Evolutionary conservation across 2,888 invertebrate species (phyloP), one percentile per base, ranked within the genome.

Genomic region (Leucania comma): DNA sequence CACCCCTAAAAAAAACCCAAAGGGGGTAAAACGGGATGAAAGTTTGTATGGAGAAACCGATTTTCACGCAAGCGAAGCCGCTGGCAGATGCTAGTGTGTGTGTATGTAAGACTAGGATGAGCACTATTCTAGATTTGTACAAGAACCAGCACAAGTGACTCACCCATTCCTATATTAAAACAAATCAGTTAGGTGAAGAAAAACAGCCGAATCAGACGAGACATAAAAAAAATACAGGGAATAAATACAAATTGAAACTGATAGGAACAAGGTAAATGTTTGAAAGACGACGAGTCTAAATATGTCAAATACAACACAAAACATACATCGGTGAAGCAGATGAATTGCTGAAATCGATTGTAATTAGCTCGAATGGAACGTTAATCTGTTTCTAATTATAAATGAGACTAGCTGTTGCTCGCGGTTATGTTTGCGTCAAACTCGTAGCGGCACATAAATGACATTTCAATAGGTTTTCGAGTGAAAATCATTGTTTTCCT

Each of bases 301-400:
- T 78, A 77, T 68, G 68, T 79, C 82, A 59, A 81, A 56, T 63
- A 68, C 50, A 72, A 79, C 78, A 76, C n/a, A 26, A 68, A 71
- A 77, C 78, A 70, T n/a, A 57, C 64, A 53, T 57, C 59, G 4
- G 12, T 24, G 46, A 56, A 42, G 54, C 50, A 66, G 62, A 77
- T 61, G 4, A 64, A 81, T 54, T 48, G 32, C 56, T 29, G 50
- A 12, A 51, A 35, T 59, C 82, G 54, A 65, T 51, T 72, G 42
- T 72, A 56, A 79, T 79, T 68, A 65, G 32, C 35, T n/a, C 62
- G 56, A 57, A 63, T 66, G 54, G 12, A 61, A 59, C 65, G 60
- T 65, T 51, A 42, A 77, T 65, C 67, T 42, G 38, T 72, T 77
- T 81, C 58, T 77, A 56, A 72, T 78, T 67, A 71, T 67, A 75